These are phyloP conservation scores for Asarcornis scutulata DNA, from an alignment of 2,113 vertebrate genomes.

Conservation along the genomic window DNA sequence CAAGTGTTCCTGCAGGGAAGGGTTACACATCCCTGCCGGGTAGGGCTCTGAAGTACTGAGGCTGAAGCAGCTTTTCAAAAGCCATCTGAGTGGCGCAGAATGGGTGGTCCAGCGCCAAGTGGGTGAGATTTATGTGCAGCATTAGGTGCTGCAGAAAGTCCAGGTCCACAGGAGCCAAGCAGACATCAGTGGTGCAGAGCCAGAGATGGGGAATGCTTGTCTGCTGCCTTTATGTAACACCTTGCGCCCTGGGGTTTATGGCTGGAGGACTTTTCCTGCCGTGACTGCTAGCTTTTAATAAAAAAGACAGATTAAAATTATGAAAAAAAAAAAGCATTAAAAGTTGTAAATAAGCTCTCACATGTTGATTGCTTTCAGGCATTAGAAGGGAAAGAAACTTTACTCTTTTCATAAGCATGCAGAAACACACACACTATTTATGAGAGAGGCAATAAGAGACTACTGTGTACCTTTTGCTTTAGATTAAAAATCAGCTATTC, in stretches of 20 bases:
- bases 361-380: neutral
- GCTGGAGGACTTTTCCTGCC: neutral
- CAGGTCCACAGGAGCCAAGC: fast-evolving
- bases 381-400: neutral
- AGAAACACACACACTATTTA: constrained; percentile 16
- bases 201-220: neutral
- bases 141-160: neutral
- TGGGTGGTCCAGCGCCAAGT: fast-evolving
- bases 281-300: neutral
- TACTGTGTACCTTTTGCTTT: neutral
- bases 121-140: fast-evolving
- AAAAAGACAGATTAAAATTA: neutral
- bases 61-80: neutral
- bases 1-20: neutral
- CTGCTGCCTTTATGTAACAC: neutral
- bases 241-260: neutral
- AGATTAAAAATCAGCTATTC: neutral
- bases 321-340: constrained; percentile 33
- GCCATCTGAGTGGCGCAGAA: neutral
- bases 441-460: neutral
- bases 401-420: neutral
- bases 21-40: neutral
- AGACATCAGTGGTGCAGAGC: neutral
- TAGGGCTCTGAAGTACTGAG: neutral
- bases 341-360: constrained; percentile 21